Evolutionary conservation across 2,797 vertebrate genomes (phyloP).

Genomic region (Microctenopoma lineatum): DNA sequence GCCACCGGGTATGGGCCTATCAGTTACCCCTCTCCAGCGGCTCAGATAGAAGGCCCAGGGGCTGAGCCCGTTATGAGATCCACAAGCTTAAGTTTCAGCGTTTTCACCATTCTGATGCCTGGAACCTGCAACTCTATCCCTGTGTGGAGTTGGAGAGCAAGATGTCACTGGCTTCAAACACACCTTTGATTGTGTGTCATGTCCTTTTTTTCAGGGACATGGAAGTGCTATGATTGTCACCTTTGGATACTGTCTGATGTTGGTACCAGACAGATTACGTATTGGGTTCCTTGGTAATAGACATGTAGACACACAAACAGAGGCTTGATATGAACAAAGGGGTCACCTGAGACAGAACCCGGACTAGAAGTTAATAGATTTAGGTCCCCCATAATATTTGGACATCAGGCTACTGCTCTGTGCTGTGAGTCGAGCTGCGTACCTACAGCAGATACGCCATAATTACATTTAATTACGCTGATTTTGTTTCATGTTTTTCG

Average conservation of each 20-base stretch:
- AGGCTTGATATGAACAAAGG: constrained; percentile 31
- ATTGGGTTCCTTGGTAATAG: constrained; percentile 59
- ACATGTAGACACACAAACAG: constrained; percentile 24
- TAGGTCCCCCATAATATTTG: constrained; percentile 27
- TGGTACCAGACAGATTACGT: constrained; percentile 29
- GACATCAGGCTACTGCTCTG: not conserved
- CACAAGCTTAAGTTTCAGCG: constrained; percentile 80
- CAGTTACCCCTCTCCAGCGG: constrained; percentile 79
- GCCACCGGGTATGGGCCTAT: constrained; percentile 71
- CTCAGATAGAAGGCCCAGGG: constrained; percentile 76
- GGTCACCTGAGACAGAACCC: constrained; percentile 41
- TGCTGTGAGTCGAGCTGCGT: constrained; percentile 11
- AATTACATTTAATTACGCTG: constrained; percentile 70
- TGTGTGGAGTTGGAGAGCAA: constrained; percentile 74
- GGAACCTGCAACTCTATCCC: constrained; percentile 81
- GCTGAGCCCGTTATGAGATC: constrained; percentile 82
- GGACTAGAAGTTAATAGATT: constrained; percentile 15
- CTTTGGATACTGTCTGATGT: constrained; percentile 45
- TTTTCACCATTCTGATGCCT: constrained; percentile 84
- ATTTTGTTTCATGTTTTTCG: constrained; percentile 44
- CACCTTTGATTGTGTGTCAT: constrained; percentile 74
- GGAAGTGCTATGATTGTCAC: constrained; percentile 69
- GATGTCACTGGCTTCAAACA: constrained; percentile 76
- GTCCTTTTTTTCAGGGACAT: constrained; percentile 53
- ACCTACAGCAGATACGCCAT: constrained; percentile 14